Evolutionary conservation across 1,140 invertebrate genomes (phyloP).

Genomic region (Diabrotica undecimpunctata): DNA sequence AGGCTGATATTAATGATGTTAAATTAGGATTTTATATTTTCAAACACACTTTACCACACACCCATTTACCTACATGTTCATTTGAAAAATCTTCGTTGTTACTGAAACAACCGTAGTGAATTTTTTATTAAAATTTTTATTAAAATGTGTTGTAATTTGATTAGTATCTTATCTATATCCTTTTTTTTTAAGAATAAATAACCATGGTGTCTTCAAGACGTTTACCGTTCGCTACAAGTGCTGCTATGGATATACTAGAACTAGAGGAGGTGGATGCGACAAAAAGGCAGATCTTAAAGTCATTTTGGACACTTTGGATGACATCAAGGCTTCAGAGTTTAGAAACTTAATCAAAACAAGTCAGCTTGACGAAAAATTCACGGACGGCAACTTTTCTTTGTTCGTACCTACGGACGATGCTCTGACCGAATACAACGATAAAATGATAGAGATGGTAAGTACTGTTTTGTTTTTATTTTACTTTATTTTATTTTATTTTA

Average conservation of each 20-base stretch:
- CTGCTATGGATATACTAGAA: slow-evolving; percentile 56
- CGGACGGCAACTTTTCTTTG: slow-evolving; percentile 51
- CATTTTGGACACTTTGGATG: slow-evolving; percentile 51
- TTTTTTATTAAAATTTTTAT: too few relatives aligned
- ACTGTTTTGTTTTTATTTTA: not conserved
- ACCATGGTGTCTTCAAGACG: slow-evolving; percentile 57
- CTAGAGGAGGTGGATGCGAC: slow-evolving; percentile 48
- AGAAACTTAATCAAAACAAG: slow-evolving; percentile 49
- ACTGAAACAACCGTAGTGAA: too few relatives aligned
- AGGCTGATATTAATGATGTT: too few relatives aligned
- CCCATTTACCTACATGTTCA: too few relatives aligned
- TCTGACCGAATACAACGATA: slow-evolving; percentile 51
- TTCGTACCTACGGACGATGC: slow-evolving; percentile 57
- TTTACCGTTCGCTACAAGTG: slow-evolving; percentile 57
- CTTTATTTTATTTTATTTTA: too few relatives aligned
- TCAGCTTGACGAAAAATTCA: slow-evolving; percentile 48
- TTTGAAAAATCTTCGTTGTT: too few relatives aligned
- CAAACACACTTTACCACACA: too few relatives aligned
- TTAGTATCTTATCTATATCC: too few relatives aligned
- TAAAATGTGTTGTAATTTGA: too few relatives aligned
- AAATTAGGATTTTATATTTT: too few relatives aligned
- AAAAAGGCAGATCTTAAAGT: slow-evolving; percentile 54
- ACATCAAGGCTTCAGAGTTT: slow-evolving; percentile 55
- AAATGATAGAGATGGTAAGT: slow-evolving; percentile 46
- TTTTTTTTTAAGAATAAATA: slow-evolving; percentile 49